phyloP scores from a whole-genome alignment of 2,888 invertebrate species.

The Petrophora chlorosata region DNA sequence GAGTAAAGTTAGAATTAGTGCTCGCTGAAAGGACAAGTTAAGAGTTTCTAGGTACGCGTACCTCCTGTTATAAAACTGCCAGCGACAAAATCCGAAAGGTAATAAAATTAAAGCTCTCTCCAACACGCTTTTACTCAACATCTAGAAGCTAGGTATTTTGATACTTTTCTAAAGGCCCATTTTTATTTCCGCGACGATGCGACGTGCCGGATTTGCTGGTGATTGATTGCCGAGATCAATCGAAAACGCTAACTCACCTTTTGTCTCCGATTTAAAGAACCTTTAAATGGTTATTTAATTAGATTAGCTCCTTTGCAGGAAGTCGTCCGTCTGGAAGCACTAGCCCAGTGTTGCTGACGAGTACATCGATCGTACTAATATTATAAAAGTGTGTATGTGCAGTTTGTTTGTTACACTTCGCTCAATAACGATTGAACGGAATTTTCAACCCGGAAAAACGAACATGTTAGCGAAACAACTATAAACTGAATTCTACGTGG shows the following conservation, averaged over 20 bases:
- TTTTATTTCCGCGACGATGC: constrained; percentile 8
- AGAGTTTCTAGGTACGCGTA: background rate
- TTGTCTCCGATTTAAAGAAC: constrained; percentile 6
- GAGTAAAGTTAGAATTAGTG: constrained; percentile 13
- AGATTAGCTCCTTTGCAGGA: no score
- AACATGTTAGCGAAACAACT: no score
- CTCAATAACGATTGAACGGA: no score
- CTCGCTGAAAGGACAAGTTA: background rate
- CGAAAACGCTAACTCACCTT: constrained; percentile 17
- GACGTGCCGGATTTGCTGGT: constrained; percentile 24
- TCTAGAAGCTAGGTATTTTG: constrained; percentile 7
- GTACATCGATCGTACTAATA: no score
- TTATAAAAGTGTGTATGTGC: no score
- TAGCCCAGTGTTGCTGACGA: no score
- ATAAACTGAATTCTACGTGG: no score
- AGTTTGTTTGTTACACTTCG: no score
- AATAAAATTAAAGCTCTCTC: background rate
- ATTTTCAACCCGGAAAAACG: no score
- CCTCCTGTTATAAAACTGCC: background rate
- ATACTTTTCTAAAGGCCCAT: constrained; percentile 15
- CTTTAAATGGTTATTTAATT: constrained; percentile 14
- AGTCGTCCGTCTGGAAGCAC: no score
- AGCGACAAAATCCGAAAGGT: background rate
- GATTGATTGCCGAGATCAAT: constrained; percentile 26
- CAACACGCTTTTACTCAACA: background rate